phyloP scores from a whole-genome alignment of 2,113 vertebrate genomes.

The Microtus oregoni region DNA sequence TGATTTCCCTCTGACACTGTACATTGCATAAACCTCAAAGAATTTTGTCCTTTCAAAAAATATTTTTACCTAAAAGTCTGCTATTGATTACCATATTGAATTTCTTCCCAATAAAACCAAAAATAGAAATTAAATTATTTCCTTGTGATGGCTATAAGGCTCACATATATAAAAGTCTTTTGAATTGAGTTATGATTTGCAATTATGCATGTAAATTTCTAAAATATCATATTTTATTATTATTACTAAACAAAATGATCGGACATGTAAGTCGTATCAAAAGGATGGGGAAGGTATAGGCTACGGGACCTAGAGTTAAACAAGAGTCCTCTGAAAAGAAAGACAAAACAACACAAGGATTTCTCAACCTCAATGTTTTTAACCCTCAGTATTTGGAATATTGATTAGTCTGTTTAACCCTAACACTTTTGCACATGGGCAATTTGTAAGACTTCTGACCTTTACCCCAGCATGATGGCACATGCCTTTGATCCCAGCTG shows the following conservation, averaged over 20 bases:
- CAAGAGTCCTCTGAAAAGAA: background rate
- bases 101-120: slow-evolving; percentile 45
- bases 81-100: slow-evolving; percentile 48
- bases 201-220: background rate
- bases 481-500: no score
- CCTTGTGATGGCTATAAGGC: slow-evolving; percentile 8
- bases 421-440: background rate
- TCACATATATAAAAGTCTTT: slow-evolving; percentile 4
- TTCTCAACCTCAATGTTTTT: background rate
- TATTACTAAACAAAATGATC: slow-evolving; percentile 19
- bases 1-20: slow-evolving; percentile 32
- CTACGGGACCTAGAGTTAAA: slow-evolving; percentile 40
- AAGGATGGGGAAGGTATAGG: background rate
- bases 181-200: slow-evolving; percentile 52
- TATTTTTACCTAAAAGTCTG: slow-evolving; percentile 48
- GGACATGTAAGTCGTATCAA: slow-evolving; percentile 1
- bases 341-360: background rate
- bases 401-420: background rate
- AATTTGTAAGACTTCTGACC: background rate
- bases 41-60: background rate
- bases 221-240: background rate
- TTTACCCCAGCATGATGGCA: background rate
- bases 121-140: slow-evolving; percentile 58
- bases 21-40: background rate
- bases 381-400: slow-evolving; percentile 34